Base-by-base conservation (phyloP, 2,888 invertebrate genomes). In the Coenonympha glycerion region DNA sequence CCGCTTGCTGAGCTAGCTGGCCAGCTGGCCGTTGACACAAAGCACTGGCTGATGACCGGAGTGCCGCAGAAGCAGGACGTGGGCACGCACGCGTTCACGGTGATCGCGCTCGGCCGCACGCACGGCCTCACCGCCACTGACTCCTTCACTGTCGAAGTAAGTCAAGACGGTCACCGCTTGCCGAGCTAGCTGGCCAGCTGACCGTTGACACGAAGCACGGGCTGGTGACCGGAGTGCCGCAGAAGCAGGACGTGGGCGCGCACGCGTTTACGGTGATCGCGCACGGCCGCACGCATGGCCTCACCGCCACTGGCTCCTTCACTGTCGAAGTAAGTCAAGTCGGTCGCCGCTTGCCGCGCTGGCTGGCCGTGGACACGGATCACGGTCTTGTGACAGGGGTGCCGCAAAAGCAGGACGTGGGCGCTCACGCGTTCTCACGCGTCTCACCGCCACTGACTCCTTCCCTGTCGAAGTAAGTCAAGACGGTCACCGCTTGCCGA, bases 111-210 rank as follows among this genome's bases (percentile, higher is more conserved):
- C 52, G 86, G 85, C 0, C 71, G 69, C 52, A 89, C 89, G 8
- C 82, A 73, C 9, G 84, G 88, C 15, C 84, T 86, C 40, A 87
- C 86, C 42, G 91, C 90, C 53, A 89, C 89, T 40, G 92, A 93
- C 73, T 89, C 91, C 40, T 92, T 93, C 69, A 89, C 90, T 56
- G 87, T 94, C 53, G 90, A 91, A 73, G 91, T 93, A 28, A 68
- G 78, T n/a, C 3, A 33, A 3, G 5, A 16, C 9, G 3, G n/a
- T n/a, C n/a, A 3, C 3, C 3, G 11, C 4, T n/a, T 11, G n/a
- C 1, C 2, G n/a, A n/a, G 11, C 28, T 28, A 9, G 24, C 24
- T 9, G n/a, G n/a, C n/a, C n/a, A n/a, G n/a, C n/a, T n/a, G 8
- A 24, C 9, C 3, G 24, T 26, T 24, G 6, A 26, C 24, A 1